These are phyloP conservation scores for Gymnothorax reevesii DNA, from an alignment of 2,797 vertebrate genomes.

Conservation along the genomic window DNA sequence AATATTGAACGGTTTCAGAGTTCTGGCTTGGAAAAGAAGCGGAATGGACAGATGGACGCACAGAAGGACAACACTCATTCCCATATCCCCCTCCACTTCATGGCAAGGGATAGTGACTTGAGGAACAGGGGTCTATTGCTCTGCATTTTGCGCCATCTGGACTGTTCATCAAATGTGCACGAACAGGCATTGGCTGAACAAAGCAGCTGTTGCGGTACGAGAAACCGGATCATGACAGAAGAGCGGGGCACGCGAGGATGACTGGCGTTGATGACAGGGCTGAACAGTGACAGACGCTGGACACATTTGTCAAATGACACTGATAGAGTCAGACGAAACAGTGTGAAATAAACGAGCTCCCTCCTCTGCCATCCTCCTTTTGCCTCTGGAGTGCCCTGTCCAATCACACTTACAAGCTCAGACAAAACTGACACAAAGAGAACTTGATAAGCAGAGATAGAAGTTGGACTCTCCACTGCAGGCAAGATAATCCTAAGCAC, in stretches of 20 bases:
- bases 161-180: not conserved
- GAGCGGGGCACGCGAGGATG: constrained; percentile 36
- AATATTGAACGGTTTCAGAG: too few relatives aligned
- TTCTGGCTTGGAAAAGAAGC: too few relatives aligned
- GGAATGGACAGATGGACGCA: too few relatives aligned
- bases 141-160: too few relatives aligned
- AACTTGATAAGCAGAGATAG: not conserved
- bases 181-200: not conserved
- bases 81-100: too few relatives aligned
- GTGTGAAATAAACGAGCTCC: constrained; percentile 47
- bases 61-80: too few relatives aligned
- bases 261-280: constrained; percentile 46
- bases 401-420: constrained; percentile 19
- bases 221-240: not conserved
- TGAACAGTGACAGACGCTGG: constrained; percentile 43
- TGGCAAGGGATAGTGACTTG: too few relatives aligned
- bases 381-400: constrained; percentile 37
- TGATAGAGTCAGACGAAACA: constrained; percentile 26
- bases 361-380: constrained; percentile 25
- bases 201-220: not conserved
- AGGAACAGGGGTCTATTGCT: too few relatives aligned
- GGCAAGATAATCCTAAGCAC: not conserved
- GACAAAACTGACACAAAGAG: constrained; percentile 35
- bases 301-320: constrained; percentile 33
- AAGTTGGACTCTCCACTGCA: not conserved